Evolutionary conservation across 2,888 invertebrate species (phyloP).

Genomic region (Caenorhabditis sp.): DNA sequence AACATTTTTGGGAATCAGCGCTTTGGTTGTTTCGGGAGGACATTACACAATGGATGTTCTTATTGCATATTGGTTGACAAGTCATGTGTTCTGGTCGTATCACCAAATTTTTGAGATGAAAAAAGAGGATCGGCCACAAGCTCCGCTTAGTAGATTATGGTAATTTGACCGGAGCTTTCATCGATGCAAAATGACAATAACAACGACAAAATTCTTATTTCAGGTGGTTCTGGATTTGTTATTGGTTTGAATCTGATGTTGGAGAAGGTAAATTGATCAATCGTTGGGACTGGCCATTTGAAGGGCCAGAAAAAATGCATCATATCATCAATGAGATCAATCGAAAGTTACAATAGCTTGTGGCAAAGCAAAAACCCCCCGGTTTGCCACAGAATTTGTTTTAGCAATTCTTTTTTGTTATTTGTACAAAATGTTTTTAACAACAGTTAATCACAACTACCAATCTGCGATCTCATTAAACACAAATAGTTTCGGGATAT

Average conservation of each 20-base stretch:
- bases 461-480: neutral
- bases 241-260: conserved; percentile 68
- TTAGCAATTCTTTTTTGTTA: neutral
- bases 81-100: conserved; percentile 80
- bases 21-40: conserved; percentile 68
- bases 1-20: conserved; percentile 68
- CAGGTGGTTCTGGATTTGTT: conserved; percentile 69
- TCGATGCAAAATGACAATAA: neutral
- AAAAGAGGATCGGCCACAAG: conserved; percentile 44
- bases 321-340: conserved; percentile 46
- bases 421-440: no score
- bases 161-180: conserved; percentile 25
- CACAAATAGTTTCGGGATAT: neutral
- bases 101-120: conserved; percentile 78
- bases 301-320: conserved; percentile 45
- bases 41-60: conserved; percentile 70
- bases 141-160: conserved; percentile 65
- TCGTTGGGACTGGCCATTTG: conserved; percentile 65
- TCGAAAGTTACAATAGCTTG: conserved; percentile 36
- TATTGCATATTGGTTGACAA: conserved; percentile 68
- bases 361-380: no score
- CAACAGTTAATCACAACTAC: no score
- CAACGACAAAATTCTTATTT: no score
- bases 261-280: conserved; percentile 60
- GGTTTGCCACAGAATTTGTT: neutral